phyloP scores from a whole-genome alignment of 2,113 vertebrate genomes.

The Triplophysa tibetana region DNA sequence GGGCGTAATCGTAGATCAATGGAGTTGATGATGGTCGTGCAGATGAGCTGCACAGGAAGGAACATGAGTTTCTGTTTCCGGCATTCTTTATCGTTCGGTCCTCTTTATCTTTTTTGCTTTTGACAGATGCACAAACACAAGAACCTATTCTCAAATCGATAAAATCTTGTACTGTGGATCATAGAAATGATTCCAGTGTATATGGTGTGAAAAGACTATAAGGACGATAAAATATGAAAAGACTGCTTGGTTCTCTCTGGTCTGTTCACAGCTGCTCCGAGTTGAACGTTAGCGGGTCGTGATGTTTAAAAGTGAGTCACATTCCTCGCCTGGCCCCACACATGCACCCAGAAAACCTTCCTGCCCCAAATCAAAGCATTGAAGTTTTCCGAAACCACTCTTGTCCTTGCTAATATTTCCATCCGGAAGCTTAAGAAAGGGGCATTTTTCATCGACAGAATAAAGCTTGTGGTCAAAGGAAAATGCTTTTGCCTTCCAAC shows the following conservation, averaged over 20 bases:
- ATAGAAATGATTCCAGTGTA: not conserved
- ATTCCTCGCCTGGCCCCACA: conserved; percentile 23
- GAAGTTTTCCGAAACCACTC: not conserved
- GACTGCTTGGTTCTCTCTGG: not conserved
- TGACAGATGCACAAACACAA: no score
- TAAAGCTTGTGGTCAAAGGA: not conserved
- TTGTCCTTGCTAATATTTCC: conserved; percentile 3
- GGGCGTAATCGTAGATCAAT: conserved; percentile 18
- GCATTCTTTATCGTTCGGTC: not conserved
- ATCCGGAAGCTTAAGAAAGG: not conserved
- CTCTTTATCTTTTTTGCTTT: not conserved
- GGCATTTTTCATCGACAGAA: not conserved
- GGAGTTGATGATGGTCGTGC: not conserved
- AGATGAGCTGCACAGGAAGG: conserved; percentile 20
- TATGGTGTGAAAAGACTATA: not conserved
- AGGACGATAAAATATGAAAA: not conserved
- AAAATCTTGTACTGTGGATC: no score
- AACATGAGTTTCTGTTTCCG: not conserved
- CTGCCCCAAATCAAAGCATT: conserved; percentile 16
- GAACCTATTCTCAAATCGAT: no score
- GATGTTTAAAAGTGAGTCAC: conserved; percentile 30
- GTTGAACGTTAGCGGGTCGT: conserved; percentile 5
- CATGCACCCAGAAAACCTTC: conserved; percentile 26
- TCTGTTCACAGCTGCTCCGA: conserved; percentile 7
- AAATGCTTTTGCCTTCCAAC: conserved; percentile 11